phyloP scores from a whole-genome alignment of 2,113 vertebrate species.

The Chaetorhynchus papuensis region DNA sequence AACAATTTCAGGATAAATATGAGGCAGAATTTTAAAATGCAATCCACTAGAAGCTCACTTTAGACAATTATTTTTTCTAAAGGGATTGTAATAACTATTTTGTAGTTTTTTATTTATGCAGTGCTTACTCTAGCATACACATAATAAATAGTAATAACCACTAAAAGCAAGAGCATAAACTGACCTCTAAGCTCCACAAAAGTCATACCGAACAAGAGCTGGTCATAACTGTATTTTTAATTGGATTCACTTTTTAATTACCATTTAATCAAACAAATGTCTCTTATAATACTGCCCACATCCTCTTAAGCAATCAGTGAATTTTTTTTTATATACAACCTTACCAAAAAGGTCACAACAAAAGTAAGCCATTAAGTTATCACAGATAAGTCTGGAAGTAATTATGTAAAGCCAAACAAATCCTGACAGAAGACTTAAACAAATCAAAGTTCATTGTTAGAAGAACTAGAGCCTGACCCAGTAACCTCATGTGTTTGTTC shows the following conservation, averaged over 20 bases:
- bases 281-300: conserved; percentile 30
- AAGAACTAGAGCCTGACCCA: conserved; percentile 46
- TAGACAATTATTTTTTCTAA: neutral
- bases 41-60: neutral
- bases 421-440: conserved; percentile 61
- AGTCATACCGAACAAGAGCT: neutral
- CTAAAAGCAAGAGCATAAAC: neutral
- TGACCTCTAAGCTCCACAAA: neutral
- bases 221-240: conserved; percentile 19
- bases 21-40: neutral
- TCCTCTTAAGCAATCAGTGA: conserved; percentile 36
- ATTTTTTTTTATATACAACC: neutral
- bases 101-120: neutral
- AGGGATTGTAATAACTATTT: neutral
- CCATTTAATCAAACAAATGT: conserved; percentile 33
- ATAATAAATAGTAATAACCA: neutral
- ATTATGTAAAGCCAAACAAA: conserved; percentile 64
- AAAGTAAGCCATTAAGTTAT: conserved; percentile 64
- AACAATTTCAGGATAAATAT: neutral
- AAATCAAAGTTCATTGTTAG: conserved; percentile 61
- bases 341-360: conserved; percentile 46
- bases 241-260: conserved; percentile 26
- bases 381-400: conserved; percentile 65
- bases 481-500: conserved; percentile 46
- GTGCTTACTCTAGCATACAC: neutral